Evolutionary conservation across 2,113 vertebrate species (phyloP), one percentile per base, ranked within the genome.

Genomic region (Ceyx melanurus): DNA sequence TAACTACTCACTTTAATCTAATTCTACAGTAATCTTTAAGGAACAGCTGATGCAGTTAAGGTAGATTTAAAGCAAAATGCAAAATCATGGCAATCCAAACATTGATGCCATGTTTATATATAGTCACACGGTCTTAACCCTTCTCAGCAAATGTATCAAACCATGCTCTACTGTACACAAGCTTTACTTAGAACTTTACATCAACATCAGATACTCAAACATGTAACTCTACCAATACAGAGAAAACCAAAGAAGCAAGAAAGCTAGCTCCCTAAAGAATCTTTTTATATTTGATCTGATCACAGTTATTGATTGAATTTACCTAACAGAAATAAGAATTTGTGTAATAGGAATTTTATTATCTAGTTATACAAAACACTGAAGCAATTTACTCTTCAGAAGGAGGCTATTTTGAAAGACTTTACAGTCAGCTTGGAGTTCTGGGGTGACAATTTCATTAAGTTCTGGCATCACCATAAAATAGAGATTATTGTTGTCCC

Each of bases 251-350:
- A 54, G 25, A 70, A 70, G 40, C 9, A 58, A 86, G 89, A 45
- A 40, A 66, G 54, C 54, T 75, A 28, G 76, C 73, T 89, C 48
- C 42, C 86, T 43, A 40, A 86, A 92, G 42, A 74, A 68, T 6
- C 46, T 77, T 82, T 89, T 93, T 93, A 82, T 71, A 92, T 91
- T 88, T 76, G 45, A 29, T 33, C 72, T 79, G 79, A 93, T 83
- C 89, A 60, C 80, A 88, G 68, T 85, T 86, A 95, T 71, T 70
- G 65, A 88, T 93, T 78, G 79, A 26, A 89, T 90, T 92, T 91
- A 71, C 50, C 56, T 53, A 83, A 53, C 15, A 62, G 57, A 33
- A 15, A 78, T 25, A 51, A 60, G 84, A 66, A 87, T 64, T 62
- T 56, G 23, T 29, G 22, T 60, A 80, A 82, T n/a, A 35, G 40